Conservation (phyloP, 2,797 vertebrate species). For the Hypotaenidia okinawae region DNA sequence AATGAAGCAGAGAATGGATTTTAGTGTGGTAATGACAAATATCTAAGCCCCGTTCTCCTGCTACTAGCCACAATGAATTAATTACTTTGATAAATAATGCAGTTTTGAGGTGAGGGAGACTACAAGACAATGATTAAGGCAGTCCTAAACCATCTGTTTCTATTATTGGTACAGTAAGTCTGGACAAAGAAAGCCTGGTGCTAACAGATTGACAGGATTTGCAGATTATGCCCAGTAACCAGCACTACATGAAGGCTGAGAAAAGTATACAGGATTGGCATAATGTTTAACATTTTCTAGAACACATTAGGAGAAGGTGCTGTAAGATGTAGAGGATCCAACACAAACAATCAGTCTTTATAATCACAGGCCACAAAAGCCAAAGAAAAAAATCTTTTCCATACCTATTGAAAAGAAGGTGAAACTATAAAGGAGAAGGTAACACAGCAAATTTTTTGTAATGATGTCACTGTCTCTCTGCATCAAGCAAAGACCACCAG, state of each 20-base stretch:
- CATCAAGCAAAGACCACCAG: neutral
- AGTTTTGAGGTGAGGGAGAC: neutral
- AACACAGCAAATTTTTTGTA: neutral
- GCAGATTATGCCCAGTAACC: neutral
- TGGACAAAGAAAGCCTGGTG: neutral
- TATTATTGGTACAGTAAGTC: neutral
- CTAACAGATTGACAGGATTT: conserved; percentile 28
- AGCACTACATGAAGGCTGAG: neutral
- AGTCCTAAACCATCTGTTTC: conserved; percentile 7
- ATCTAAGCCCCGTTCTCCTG: neutral
- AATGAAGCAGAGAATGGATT: neutral
- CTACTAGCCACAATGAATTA: neutral
- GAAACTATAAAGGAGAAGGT: neutral
- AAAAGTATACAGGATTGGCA: neutral
- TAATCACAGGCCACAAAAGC: neutral
- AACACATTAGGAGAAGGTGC: neutral
- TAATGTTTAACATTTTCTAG: neutral
- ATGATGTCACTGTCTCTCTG: neutral
- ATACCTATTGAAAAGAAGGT: neutral
- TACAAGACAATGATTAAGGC: neutral
- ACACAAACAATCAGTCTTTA: neutral
- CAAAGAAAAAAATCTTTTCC: neutral
- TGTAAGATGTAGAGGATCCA: neutral
- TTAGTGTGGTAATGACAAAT: neutral
- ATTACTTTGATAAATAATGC: neutral